Conservation (phyloP, 2,797 vertebrate species). For the Enteromius mattozi region DNA sequence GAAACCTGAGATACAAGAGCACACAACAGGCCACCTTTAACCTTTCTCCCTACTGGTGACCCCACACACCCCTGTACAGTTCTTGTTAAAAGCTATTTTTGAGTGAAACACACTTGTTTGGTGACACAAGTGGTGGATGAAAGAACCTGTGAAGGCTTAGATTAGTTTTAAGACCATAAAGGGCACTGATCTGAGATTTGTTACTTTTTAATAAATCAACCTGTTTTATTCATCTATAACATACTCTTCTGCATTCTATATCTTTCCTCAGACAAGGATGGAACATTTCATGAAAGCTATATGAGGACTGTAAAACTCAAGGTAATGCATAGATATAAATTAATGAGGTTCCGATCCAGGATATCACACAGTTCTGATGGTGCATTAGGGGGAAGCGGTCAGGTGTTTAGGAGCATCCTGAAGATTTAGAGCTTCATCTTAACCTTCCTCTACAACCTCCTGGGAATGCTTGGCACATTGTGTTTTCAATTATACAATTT, state of each 20-base stretch:
- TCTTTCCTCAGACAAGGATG: background rate
- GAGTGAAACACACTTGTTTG: constrained; percentile 30
- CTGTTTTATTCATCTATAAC: background rate
- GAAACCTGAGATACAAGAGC: constrained; percentile 28
- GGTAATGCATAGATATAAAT: constrained; percentile 69
- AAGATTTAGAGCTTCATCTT: constrained; percentile 65
- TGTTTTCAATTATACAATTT: constrained; percentile 46
- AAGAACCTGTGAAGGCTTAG: constrained; percentile 16
- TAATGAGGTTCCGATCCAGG: constrained; percentile 59
- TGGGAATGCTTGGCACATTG: constrained; percentile 49
- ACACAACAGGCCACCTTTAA: constrained; percentile 40
- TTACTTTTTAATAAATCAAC: background rate
- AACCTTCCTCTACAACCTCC: constrained; percentile 46
- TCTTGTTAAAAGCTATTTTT: constrained; percentile 20
- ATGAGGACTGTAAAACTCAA: constrained; percentile 67
- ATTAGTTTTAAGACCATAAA: background rate
- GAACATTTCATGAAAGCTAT: constrained; percentile 37
- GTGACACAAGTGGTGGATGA: constrained; percentile 28
- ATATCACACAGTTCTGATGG: constrained; percentile 59
- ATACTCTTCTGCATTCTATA: background rate
- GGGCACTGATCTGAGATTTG: background rate
- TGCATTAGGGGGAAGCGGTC: constrained; percentile 67
- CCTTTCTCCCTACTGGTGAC: constrained; percentile 29
- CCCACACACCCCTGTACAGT: background rate
- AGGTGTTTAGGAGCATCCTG: constrained; percentile 60